Conservation (phyloP, 2,797 vertebrate species). For the Bradypodion ventrale region DNA sequence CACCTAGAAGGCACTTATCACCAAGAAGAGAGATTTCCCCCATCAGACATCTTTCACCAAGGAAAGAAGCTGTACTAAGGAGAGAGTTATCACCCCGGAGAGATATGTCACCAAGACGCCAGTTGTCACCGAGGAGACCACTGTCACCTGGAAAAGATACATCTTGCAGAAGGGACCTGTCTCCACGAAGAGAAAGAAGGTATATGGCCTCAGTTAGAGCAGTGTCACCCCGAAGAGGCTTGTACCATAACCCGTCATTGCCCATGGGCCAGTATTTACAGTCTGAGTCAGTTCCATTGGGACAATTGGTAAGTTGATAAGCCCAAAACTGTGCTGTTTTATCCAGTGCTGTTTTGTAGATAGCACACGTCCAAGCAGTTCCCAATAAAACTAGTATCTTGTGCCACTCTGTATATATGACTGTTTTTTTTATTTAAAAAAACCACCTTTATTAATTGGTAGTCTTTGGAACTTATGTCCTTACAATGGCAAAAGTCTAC, state of each 20-base stretch:
- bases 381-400: background rate
- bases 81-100: slow-evolving; percentile 90
- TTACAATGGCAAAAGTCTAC: background rate
- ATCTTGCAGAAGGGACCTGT: slow-evolving; percentile 84
- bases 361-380: background rate
- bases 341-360: background rate
- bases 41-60: slow-evolving; percentile 88
- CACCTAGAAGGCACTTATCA: slow-evolving; percentile 84
- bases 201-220: slow-evolving; percentile 89
- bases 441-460: background rate
- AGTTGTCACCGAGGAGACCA: slow-evolving; percentile 89
- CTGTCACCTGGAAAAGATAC: slow-evolving; percentile 88
- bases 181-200: slow-evolving; percentile 84
- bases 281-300: slow-evolving; percentile 82
- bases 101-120: slow-evolving; percentile 86
- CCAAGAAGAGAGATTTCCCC: slow-evolving; percentile 90
- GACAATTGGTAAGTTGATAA: slow-evolving; percentile 79
- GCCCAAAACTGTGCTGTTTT: background rate
- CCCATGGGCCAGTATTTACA: slow-evolving; percentile 83
- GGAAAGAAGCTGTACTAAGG: slow-evolving; percentile 87
- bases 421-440: no score
- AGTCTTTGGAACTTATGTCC: background rate
- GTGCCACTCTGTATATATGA: background rate
- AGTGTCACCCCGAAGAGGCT: slow-evolving; percentile 89
- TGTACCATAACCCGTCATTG: slow-evolving; percentile 83